phyloP scores from a whole-genome alignment of 2,888 invertebrate genomes.

The Bombyx huttoni region DNA sequence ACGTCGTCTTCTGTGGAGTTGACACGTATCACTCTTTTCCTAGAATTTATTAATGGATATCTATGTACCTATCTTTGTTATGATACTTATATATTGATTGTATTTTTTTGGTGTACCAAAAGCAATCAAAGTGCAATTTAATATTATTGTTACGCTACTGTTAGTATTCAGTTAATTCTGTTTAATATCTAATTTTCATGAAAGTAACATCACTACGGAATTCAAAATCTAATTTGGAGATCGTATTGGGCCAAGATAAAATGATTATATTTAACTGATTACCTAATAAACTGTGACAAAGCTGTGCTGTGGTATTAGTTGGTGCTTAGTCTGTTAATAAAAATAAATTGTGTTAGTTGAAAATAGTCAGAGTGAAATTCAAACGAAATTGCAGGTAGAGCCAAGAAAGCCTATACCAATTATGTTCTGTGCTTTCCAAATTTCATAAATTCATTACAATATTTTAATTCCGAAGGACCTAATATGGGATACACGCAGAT shows the following conservation, averaged over 20 bases:
- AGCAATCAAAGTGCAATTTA: not conserved
- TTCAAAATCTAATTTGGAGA: too few relatives aligned
- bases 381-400: not conserved
- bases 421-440: not conserved
- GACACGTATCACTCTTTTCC: slow-evolving; percentile 82
- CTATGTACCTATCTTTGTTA: slow-evolving; percentile 50
- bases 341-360: slow-evolving; percentile 2
- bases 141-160: too few relatives aligned
- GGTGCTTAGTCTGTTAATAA: slow-evolving; percentile 46
- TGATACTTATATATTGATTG: slow-evolving; percentile 2
- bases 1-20: slow-evolving; percentile 82
- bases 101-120: not conserved
- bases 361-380: not conserved
- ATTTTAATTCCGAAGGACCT: too few relatives aligned
- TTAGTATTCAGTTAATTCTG: too few relatives aligned
- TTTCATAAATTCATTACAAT: too few relatives aligned
- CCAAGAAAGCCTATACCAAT: not conserved
- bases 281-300: slow-evolving; percentile 36
- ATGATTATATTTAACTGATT: slow-evolving; percentile 20
- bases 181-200: too few relatives aligned
- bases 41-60: slow-evolving; percentile 74
- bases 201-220: too few relatives aligned
- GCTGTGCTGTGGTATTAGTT: slow-evolving; percentile 47
- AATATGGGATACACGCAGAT: too few relatives aligned
- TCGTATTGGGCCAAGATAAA: not conserved